phyloP scores from a whole-genome alignment of 35 echinoderm and acorn worm species.

The Heliocidaris erythrogramma region DNA sequence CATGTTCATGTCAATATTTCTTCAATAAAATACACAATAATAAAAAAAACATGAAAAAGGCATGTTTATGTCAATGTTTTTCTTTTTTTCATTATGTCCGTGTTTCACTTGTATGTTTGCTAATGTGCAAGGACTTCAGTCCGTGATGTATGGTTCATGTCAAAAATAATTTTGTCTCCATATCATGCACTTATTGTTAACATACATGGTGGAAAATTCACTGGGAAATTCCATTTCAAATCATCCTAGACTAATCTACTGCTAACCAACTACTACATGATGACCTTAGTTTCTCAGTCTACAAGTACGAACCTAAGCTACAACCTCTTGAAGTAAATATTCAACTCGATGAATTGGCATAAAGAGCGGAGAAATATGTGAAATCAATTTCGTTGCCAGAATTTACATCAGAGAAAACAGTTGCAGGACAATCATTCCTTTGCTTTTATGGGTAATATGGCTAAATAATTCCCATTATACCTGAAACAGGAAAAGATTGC shows the following conservation, averaged over 20 bases:
- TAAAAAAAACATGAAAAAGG: background rate
- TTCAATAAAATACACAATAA: constrained; percentile 19
- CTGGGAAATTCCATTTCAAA: background rate
- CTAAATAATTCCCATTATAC: background rate
- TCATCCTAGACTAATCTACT: background rate
- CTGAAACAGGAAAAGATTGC: background rate
- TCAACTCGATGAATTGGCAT: background rate
- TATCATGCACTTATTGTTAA: background rate
- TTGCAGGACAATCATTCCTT: too few relatives aligned
- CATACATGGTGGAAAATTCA: background rate
- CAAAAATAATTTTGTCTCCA: background rate
- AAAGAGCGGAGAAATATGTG: background rate
- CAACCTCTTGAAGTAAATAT: background rate
- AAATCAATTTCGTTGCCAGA: background rate
- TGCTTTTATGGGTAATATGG: background rate
- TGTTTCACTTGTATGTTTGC: background rate
- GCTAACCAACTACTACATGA: background rate
- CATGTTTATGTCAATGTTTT: background rate
- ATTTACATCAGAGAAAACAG: background rate
- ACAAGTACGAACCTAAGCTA: background rate
- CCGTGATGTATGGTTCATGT: background rate
- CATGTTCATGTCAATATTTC: background rate
- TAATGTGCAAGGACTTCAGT: background rate
- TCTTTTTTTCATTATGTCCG: background rate
- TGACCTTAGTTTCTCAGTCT: background rate